Conservation (phyloP, 2,888 invertebrate genomes). For the Acanthopleura granulata region DNA sequence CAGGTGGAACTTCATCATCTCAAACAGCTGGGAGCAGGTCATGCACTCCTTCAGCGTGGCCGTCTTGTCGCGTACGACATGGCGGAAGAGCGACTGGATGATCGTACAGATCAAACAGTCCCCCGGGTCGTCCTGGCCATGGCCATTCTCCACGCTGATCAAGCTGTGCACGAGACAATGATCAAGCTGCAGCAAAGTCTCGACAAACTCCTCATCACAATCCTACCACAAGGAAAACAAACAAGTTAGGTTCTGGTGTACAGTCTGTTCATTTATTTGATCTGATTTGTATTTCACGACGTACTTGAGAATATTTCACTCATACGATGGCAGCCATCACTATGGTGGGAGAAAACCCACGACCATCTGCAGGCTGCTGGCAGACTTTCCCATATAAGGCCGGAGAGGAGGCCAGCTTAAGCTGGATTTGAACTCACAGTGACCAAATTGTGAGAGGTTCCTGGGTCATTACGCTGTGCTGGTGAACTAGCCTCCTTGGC, state of each 20-base stretch:
- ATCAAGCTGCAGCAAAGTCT: neutral
- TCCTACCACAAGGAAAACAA: neutral
- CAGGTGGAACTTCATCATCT: slow-evolving; percentile 34
- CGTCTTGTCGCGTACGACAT: slow-evolving; percentile 33
- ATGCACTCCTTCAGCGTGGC: slow-evolving; percentile 26
- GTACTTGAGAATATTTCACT: no score
- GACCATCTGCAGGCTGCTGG: neutral
- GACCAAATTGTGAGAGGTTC: no score
- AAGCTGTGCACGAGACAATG: neutral
- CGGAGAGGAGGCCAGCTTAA: no score
- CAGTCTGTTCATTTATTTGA: no score
- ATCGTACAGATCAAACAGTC: slow-evolving; percentile 28
- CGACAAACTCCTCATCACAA: neutral
- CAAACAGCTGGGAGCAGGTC: slow-evolving; percentile 36
- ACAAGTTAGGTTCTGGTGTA: no score
- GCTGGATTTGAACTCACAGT: neutral
- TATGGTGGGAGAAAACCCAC: neutral
- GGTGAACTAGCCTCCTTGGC: no score
- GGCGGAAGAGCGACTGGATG: slow-evolving; percentile 30
- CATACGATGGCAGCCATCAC: no score
- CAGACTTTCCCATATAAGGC: neutral
- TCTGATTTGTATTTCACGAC: no score
- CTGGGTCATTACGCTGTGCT: no score
- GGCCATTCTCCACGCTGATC: neutral
- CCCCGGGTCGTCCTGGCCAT: neutral